phyloP scores from a whole-genome alignment of 2,888 invertebrate genomes.

The Xanthorhoe designata region DNA sequence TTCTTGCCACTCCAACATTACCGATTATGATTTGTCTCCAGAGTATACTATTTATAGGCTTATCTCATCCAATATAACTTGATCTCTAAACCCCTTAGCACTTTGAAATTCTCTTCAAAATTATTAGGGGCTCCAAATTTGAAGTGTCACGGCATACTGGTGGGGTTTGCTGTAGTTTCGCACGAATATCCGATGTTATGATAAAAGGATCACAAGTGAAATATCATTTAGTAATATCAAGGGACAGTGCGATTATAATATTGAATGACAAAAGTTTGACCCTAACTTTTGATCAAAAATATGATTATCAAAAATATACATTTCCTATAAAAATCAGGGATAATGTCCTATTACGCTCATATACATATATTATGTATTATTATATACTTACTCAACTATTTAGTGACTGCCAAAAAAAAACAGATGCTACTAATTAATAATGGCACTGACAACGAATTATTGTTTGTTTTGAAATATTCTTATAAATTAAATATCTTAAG shows the following conservation, averaged over 20 bases:
- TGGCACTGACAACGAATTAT: too few species aligned
- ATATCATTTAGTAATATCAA: conserved; percentile 55
- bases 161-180: conserved; percentile 52
- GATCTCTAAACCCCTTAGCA: conserved; percentile 44
- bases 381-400: too few species aligned
- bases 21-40: conserved; percentile 60
- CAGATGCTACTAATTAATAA: too few species aligned
- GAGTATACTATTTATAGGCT: conserved; percentile 60
- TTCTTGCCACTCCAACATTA: conserved; percentile 68
- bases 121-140: neutral
- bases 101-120: neutral
- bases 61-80: conserved; percentile 44
- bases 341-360: too few species aligned
- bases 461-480: too few species aligned
- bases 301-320: too few species aligned
- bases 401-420: too few species aligned
- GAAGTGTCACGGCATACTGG: conserved; percentile 47
- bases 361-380: too few species aligned
- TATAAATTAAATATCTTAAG: too few species aligned
- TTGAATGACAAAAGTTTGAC: conserved; percentile 25
- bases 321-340: too few species aligned
- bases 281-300: conserved; percentile 14
- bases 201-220: conserved; percentile 59
- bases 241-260: conserved; percentile 52
- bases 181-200: conserved; percentile 71